A percentile compares a stretch with the other conserved stretches of the same genome.
Conservation (phyloP, 2,113 vertebrate genomes). For the Xyliphius kryptos region DNA sequence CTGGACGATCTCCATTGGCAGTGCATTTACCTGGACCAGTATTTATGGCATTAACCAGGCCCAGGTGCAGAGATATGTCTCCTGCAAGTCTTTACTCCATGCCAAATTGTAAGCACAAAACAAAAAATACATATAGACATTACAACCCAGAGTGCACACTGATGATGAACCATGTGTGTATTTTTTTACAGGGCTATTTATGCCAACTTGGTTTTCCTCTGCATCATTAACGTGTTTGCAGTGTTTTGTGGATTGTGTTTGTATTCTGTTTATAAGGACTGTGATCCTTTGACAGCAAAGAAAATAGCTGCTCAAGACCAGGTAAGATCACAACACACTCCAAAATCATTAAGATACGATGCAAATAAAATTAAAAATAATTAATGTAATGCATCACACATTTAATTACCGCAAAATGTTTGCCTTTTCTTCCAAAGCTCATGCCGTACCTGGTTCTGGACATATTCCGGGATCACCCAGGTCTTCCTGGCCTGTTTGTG, state of each 20-base stretch:
- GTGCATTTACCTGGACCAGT: conserved; percentile 79
- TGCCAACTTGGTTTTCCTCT: conserved; percentile 84
- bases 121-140: too few relatives aligned
- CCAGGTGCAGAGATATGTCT: conserved; percentile 91
- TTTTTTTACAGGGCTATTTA: conserved; percentile 74
- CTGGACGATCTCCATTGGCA: conserved; percentile 84
- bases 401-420: background rate
- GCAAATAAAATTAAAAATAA: background rate
- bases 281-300: conserved; percentile 79
- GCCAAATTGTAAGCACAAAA: conserved; percentile 80
- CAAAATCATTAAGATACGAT: too few relatives aligned
- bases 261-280: conserved; percentile 83
- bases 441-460: conserved; percentile 75
- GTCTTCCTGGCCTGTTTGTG: conserved; percentile 74
- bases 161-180: background rate
- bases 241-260: conserved; percentile 77
- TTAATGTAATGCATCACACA: background rate
- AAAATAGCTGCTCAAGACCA: conserved; percentile 78
- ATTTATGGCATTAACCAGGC: conserved; percentile 88
- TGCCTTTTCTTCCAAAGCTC: conserved; percentile 51
- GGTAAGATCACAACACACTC: too few relatives aligned
- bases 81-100: conserved; percentile 82
- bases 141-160: background rate
- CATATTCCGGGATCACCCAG: conserved; percentile 63
- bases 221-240: conserved; percentile 69